Base-by-base conservation (phyloP, 2,113 vertebrate genomes). In the Protobothrops mucrosquamatus region DNA sequence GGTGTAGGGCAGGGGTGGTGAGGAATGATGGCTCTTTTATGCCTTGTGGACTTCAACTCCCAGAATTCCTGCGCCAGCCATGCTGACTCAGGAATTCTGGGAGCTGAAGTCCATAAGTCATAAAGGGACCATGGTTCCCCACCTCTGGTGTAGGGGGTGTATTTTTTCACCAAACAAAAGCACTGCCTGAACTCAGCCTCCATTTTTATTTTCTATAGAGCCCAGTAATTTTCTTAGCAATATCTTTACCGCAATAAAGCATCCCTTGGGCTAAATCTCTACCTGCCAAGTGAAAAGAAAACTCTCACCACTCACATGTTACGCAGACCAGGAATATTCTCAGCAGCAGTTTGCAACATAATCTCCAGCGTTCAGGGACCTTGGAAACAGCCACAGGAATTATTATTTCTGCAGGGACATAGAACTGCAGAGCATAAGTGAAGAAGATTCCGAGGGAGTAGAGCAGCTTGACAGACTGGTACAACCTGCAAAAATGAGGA, bases 371-470 rank as follows among this genome's bases (percentile, higher is more conserved):
- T 91, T 98, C 97, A 0, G 98, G 93, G 39, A 98, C 98, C 0
- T 98, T 98, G 14, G 98, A 96, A 6, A 98, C 87, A 0, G 97
- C 97, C 0, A 96, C 94, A 0, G 99, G 99, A 57, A 99, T 97
- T 93, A 99, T 94, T 94, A 99, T 99, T 97, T 99, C 98, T 0
- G 99, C 99, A 0, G 99, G 98, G 22, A 99, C 99, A 0, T 99
- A 99, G 97, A 99, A 99, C 98, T 99, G 99, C 92, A 99, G 97
- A 0, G 99, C 99, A 0, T 99, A 99, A 0, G 99, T 99, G 97
- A 99, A 98, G 97, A 98, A 99, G 92, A 99, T 99, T 39, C 99
- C 99, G 0, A 99, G 96, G 90, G 98, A 98, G 97, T 99, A 99
- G 3, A 99, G 98, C 92, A 99, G 97, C 96, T 99, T 99, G 89